phyloP scores from a whole-genome alignment of 1,140 invertebrate genomes.

The Littorina saxatilis region DNA sequence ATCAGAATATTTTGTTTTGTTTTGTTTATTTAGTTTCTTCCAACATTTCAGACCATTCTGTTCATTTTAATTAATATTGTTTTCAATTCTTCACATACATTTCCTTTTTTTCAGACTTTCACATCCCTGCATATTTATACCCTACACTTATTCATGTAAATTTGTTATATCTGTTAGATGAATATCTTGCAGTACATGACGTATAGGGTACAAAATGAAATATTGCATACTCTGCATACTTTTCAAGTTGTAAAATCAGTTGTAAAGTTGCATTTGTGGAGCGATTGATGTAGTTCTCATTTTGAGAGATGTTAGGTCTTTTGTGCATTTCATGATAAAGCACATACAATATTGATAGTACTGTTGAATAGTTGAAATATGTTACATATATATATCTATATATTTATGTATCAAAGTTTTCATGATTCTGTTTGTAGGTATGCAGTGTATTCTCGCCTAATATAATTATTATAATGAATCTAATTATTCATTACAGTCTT shows the following conservation, averaged over 20 bases:
- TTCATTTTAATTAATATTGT: no score
- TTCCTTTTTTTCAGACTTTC: no score
- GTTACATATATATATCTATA: not conserved
- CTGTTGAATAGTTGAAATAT: conserved; percentile 10
- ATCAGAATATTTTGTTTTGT: no score
- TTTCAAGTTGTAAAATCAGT: not conserved
- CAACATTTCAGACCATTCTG: no score
- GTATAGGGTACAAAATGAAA: conserved; percentile 1
- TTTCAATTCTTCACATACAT: no score
- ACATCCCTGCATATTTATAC: no score
- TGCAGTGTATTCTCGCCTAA: conserved; percentile 21
- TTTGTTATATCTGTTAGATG: not conserved
- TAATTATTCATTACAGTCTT: conserved; percentile 1
- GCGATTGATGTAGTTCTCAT: conserved; percentile 2
- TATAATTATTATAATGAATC: not conserved
- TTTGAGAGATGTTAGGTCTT: not conserved
- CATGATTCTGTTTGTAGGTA: conserved; percentile 18
- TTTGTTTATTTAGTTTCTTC: no score
- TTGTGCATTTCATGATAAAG: conserved; percentile 1
- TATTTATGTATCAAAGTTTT: conserved; percentile 26
- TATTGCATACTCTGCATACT: not conserved
- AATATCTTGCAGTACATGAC: conserved; percentile 5
- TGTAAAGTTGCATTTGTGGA: conserved; percentile 12
- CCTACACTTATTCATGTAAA: not conserved
- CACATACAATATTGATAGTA: not conserved